A percentile compares a stretch with the other conserved stretches of the same genome.
Conservation (phyloP, 2,113 vertebrate species). For the Microtus oregoni region DNA sequence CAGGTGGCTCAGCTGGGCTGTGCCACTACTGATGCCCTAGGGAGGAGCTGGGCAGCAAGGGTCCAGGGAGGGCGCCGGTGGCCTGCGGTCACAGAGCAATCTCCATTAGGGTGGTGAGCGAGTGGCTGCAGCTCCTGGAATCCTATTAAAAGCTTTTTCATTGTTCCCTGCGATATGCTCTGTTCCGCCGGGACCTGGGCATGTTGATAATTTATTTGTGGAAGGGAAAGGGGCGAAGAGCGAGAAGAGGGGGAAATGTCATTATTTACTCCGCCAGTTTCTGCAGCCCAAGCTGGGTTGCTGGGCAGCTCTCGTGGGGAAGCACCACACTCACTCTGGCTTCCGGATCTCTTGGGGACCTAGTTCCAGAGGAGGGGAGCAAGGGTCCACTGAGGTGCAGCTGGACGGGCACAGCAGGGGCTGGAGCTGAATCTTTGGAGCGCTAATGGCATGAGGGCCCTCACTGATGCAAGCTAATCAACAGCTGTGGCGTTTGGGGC, state of each 20-base stretch:
- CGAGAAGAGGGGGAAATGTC: slow-evolving; percentile 58
- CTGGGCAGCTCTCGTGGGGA: neutral
- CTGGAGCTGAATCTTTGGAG: neutral
- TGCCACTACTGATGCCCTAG: neutral
- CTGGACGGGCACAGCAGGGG: neutral
- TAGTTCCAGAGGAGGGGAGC: neutral
- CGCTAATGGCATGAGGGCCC: neutral
- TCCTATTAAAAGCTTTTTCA: slow-evolving; percentile 83
- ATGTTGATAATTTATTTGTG: slow-evolving; percentile 81
- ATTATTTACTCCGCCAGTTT: slow-evolving; percentile 53
- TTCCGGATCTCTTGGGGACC: neutral
- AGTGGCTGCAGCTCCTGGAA: slow-evolving; percentile 76
- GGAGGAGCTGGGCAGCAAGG: neutral
- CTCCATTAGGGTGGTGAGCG: slow-evolving; percentile 76
- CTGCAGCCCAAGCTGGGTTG: neutral
- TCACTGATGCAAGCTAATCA: neutral
- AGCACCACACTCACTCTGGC: neutral
- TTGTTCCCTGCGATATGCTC: slow-evolving; percentile 71
- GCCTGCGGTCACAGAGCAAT: slow-evolving; percentile 66
- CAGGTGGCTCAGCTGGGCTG: neutral
- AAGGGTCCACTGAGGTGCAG: neutral
- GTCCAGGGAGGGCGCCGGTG: neutral
- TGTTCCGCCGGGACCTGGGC: slow-evolving; percentile 73
- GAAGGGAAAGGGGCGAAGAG: slow-evolving; percentile 72
- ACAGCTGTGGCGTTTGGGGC: neutral